These are phyloP conservation scores for Perca schrenkii DNA, from an alignment of 2,113 vertebrate genomes.

Conservation along the genomic window DNA sequence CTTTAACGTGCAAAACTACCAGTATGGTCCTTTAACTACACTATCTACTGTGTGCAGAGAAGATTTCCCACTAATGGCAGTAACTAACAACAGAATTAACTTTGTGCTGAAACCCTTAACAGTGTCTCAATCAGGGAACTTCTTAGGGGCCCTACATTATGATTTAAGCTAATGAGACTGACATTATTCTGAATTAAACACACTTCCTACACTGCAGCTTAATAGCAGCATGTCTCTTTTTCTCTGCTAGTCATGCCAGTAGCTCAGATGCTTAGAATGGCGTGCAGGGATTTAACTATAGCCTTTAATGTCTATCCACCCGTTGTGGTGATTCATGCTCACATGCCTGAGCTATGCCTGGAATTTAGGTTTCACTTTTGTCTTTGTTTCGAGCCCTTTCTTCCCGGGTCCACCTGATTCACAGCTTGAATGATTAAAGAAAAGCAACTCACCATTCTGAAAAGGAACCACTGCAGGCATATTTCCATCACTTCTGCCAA, in stretches of 20 bases:
- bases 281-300: constrained; percentile 50
- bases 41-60: neutral
- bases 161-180: constrained; percentile 1
- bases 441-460: constrained; percentile 26
- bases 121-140: neutral
- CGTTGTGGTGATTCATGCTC: constrained; percentile 62
- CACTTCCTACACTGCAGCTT: constrained; percentile 13
- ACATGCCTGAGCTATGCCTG: constrained; percentile 62
- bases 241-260: constrained; percentile 16
- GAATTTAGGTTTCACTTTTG: constrained; percentile 59
- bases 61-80: neutral
- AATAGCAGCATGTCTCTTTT: constrained; percentile 10
- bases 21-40: neutral
- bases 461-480: constrained; percentile 11
- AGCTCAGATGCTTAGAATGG: constrained; percentile 38
- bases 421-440: constrained; percentile 37
- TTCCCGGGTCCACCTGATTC: constrained; percentile 50
- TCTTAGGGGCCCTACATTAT: neutral
- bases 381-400: constrained; percentile 56
- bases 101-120: neutral
- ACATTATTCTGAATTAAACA: constrained; percentile 16
- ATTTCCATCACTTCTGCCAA: constrained; percentile 40
- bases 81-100: neutral
- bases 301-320: constrained; percentile 48
- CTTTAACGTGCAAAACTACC: neutral